These are phyloP conservation scores for Standfussiana lucernea DNA, from an alignment of 2,888 invertebrate genomes.

Conservation along the genomic window DNA sequence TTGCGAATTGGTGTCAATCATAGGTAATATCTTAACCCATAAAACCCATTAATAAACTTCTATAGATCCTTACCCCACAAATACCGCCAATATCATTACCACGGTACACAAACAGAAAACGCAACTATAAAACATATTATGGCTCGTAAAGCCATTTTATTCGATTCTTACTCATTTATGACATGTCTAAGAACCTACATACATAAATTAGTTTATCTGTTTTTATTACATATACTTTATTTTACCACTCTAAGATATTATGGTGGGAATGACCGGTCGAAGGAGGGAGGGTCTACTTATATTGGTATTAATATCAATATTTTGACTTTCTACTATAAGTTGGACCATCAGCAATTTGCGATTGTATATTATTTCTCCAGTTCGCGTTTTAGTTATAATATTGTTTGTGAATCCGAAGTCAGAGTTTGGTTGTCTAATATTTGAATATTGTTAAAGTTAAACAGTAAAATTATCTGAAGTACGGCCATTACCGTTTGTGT, in stretches of 20 bases:
- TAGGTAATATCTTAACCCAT: not conserved
- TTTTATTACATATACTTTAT: conserved; percentile 68
- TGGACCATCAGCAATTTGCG: conserved; percentile 33
- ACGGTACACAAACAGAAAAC: conserved; percentile 65
- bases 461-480: conserved; percentile 55
- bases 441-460: conserved; percentile 58
- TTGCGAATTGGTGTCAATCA: conserved; percentile 34
- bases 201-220: conserved; percentile 71
- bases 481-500: conserved; percentile 47
- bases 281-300: conserved; percentile 58
- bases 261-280: conserved; percentile 63
- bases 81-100: conserved; percentile 63
- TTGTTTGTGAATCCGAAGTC: conserved; percentile 43
- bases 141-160: conserved; percentile 67
- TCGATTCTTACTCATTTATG: conserved; percentile 69
- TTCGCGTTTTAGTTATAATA: conserved; percentile 34
- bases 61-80: conserved; percentile 21
- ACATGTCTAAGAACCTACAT: conserved; percentile 68
- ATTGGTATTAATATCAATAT: conserved; percentile 29
- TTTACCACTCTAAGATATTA: conserved; percentile 69
- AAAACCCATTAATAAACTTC: conserved; percentile 35
- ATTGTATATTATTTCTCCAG: conserved; percentile 48
- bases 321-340: conserved; percentile 25
- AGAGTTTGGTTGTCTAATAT: conserved; percentile 44
- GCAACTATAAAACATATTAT: conserved; percentile 67